Base-by-base conservation (phyloP, 2,113 vertebrate genomes). In the Canis aureus region DNA sequence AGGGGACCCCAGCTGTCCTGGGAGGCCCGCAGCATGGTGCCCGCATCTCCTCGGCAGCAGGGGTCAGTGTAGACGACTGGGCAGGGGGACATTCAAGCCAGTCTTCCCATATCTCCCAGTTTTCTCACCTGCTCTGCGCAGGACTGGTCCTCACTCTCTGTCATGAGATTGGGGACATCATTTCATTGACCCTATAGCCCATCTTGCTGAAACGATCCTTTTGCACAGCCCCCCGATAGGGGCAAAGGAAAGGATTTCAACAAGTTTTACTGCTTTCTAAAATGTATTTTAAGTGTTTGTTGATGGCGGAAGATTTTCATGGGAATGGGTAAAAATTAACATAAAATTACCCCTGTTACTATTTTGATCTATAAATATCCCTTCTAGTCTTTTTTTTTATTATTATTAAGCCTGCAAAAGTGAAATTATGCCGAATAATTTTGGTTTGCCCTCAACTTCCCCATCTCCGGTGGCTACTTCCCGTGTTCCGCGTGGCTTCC, bases 61-160 rank as follows among this genome's bases (percentile, higher is more conserved):
- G 94, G 95, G 91, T 96, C 20, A 0, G 10, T 13, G 55, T 51
- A 29, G 17, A 22, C 38, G 92, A 81, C 90, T 17, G 0, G 88
- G 78, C 67, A 66, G 74, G 84, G 88, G 51, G 86, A 94, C 94
- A 88, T 98, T 96, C 97, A 97, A 93, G 66, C 57, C 92, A 87
- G 97, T 96, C 43, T 98, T 71, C 73, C 2, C 71, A 8, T 82
- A 0, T 43, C 6, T 53, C 43, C 76, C 92, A 6, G 1, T 94
- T 97, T 59, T 85, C 82, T 62, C 69, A 27, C 5, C 1, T 2
- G 74, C 22, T 32, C 38, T 25, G 2, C 0, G 6, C 32, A 8
- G 78, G 85, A 32, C 71, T 93, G 8, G 0, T 88, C 91, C 82
- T 38, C 13, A 0, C 16, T 17, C 35, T 20, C 62, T 20, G 20